Conservation (phyloP, 37 sponge, comb jelly and placozoan species). For the Tethya wilhelma region DNA sequence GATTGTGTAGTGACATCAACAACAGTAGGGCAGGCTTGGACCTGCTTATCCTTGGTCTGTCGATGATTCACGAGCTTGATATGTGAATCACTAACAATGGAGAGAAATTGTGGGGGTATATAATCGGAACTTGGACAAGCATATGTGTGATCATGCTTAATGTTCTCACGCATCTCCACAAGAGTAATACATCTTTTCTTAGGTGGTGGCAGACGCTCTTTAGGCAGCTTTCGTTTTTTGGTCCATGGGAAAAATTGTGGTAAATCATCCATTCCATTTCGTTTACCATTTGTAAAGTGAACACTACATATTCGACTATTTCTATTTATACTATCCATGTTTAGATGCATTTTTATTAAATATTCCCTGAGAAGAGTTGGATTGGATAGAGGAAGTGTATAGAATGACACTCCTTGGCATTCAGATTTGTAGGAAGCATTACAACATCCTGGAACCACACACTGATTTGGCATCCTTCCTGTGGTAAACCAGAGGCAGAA, state of each 20-base stretch:
- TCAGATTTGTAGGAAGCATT: constrained; percentile 3
- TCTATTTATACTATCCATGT: neutral
- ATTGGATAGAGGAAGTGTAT: neutral
- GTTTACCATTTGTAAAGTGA: constrained; percentile 5
- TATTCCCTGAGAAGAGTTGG: neutral
- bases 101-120: neutral
- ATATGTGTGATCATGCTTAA: neutral
- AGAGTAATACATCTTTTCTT: neutral
- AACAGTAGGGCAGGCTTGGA: no score
- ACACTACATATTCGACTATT: neutral
- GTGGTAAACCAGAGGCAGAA: neutral
- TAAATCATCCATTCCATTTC: neutral
- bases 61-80: no score
- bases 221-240: neutral
- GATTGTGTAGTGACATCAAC: neutral
- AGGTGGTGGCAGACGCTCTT: neutral
- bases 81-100: neutral
- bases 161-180: neutral
- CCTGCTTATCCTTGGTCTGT: no score
- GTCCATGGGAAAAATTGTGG: neutral
- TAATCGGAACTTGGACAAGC: no score
- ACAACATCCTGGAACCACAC: constrained; percentile 5
- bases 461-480: constrained; percentile 7
- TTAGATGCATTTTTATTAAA: neutral
- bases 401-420: constrained; percentile 13